Evolutionary conservation across 2,888 invertebrate genomes (phyloP).

Genomic region (Syritta pipiens): DNA sequence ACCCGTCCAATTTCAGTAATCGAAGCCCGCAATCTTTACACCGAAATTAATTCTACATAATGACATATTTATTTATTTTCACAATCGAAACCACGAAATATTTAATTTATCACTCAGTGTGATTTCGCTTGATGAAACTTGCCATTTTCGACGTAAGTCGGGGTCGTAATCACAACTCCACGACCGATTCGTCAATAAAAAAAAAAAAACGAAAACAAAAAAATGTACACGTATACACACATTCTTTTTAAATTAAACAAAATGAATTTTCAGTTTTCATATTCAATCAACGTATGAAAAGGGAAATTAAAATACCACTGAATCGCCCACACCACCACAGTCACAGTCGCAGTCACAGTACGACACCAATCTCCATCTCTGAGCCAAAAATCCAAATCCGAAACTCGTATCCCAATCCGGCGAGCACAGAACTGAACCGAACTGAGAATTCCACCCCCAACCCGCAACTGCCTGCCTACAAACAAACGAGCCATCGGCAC

Average conservation of each 20-base stretch:
- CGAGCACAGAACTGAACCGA: constrained; percentile 27
- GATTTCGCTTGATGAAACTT: constrained; percentile 7
- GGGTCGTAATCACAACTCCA: constrained; percentile 19
- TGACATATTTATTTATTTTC: constrained; percentile 1
- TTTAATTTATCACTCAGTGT: too few species aligned
- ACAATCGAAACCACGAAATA: constrained; percentile 15
- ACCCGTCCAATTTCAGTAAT: not conserved
- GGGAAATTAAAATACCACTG: constrained; percentile 67
- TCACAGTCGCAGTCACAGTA: constrained; percentile 5
- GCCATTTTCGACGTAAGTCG: constrained; percentile 35
- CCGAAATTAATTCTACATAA: constrained; percentile 3
- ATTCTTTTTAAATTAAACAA: constrained; percentile 27
- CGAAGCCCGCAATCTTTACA: not conserved
- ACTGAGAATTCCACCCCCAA: too few species aligned
- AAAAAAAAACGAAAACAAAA: constrained; percentile 11
- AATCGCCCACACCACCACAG: constrained; percentile 22
- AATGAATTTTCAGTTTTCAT: constrained; percentile 58
- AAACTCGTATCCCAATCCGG: constrained; percentile 64
- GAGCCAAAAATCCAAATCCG: constrained; percentile 62
- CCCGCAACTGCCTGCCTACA: constrained; percentile 1
- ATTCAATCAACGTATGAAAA: constrained; percentile 68
- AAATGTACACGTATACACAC: constrained; percentile 9
- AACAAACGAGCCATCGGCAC: constrained; percentile 51
- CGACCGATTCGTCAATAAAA: constrained; percentile 33
- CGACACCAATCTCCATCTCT: constrained; percentile 16